Evolutionary conservation across 1,140 invertebrate genomes (phyloP).

Genomic region (Stegodyphus mimosarum): DNA sequence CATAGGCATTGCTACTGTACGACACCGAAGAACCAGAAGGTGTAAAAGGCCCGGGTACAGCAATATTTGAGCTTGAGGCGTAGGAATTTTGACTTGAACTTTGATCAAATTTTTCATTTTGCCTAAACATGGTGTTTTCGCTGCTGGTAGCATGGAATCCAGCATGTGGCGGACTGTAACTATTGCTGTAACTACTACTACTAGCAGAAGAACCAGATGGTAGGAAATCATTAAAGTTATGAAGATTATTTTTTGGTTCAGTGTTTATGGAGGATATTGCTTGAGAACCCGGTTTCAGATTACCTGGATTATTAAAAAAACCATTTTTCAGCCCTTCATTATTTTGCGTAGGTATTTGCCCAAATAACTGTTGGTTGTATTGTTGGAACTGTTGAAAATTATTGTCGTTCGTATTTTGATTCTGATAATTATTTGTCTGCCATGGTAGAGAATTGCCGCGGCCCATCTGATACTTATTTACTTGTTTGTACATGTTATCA

Average conservation of each 20-base stretch:
- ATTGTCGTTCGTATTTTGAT: too few species aligned
- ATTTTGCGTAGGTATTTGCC: too few species aligned
- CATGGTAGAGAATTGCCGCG: too few species aligned
- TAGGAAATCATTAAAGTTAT: slow-evolving; percentile 9
- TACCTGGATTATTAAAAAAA: too few species aligned
- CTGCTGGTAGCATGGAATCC: not conserved
- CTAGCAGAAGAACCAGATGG: slow-evolving; percentile 33
- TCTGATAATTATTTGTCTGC: too few species aligned
- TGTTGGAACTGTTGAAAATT: too few species aligned
- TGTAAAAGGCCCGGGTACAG: not conserved
- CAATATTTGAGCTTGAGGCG: slow-evolving; percentile 17
- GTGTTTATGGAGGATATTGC: not conserved
- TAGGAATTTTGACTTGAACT: slow-evolving; percentile 28
- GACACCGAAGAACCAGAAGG: slow-evolving; percentile 8
- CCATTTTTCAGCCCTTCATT: too few species aligned
- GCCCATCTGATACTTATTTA: too few species aligned
- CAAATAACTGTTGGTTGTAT: too few species aligned
- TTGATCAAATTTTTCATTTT: slow-evolving; percentile 50
- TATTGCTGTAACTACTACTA: slow-evolving; percentile 36
- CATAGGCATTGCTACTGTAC: slow-evolving; percentile 4
- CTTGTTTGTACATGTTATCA: too few species aligned
- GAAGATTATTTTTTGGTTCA: not conserved
- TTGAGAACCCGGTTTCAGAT: not conserved
- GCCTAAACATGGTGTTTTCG: not conserved
- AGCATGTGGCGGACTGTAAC: not conserved